Base-by-base conservation (phyloP, 2,113 vertebrate species). In the Oenanthe melanoleuca region DNA sequence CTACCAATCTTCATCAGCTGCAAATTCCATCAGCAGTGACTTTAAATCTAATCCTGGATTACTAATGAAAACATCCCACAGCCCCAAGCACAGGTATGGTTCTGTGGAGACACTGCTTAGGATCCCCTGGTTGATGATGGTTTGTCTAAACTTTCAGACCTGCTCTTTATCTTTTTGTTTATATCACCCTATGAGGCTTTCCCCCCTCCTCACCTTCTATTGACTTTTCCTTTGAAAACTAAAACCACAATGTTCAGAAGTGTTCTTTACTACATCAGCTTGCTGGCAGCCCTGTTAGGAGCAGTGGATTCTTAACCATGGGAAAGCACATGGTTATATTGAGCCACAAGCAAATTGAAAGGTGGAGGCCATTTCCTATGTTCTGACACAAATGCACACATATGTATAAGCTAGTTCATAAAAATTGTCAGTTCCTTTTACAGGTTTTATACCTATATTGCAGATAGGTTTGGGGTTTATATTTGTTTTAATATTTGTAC, bases 31-130 rank as follows among this genome's bases (percentile, higher is more conserved):
- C 86, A 87, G 45, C 2, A 3, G 9, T 89, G 71, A 77, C 74
- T 96, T 94, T 65, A 52, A 80, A 63, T 78, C 56, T 66, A 92
- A 87, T 85, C 77, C 78, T 65, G 53, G 19, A 50, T 89, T 91
- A 70, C 29, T 80, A 57, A 92, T 72, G 79, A 79, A 91, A 92
- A 81, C 52, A 64, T 37, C 24, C 1, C 0, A 25, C 28, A 47
- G 55, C 87, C 74, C 33, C 50, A 80, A 47, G 81, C 37, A 28
- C 5, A 72, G 34, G 37, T 38, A 44, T 49, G 80, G 29, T 57
- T 74, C 61, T 85, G 63, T 53, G 45, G 49, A 96, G 42, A 29
- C 28, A 6, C 24, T 23, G 50, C 33, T 85, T 25, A 29, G 34
- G 72, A 75, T 37, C 23, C 25, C 25, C 14, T 31, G 17, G 40